Percentiles rank a stretch among this genome's conserved stretches.
Conservation (phyloP, 2,888 invertebrate genomes). For the Cistogaster globosa region DNA sequence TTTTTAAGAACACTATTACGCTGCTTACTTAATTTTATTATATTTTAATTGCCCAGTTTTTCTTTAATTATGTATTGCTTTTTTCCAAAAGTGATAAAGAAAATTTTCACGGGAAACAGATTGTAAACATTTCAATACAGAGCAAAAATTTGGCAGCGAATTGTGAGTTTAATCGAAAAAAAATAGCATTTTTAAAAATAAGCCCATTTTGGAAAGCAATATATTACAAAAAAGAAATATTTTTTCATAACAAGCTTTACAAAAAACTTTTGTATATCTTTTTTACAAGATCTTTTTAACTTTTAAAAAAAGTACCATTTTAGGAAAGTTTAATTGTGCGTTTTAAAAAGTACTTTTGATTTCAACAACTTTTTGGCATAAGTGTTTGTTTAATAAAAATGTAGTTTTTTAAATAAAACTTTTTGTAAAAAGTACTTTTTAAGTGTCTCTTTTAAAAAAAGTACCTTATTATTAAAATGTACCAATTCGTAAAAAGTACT, state of each 20-base stretch:
- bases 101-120: constrained; percentile 41
- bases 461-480: neutral
- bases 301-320: too few relatives aligned
- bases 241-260: too few relatives aligned
- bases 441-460: neutral
- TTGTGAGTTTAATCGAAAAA: too few relatives aligned
- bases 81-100: neutral
- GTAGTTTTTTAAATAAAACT: neutral
- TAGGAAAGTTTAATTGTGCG: too few relatives aligned
- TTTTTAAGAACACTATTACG: neutral
- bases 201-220: neutral
- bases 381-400: too few relatives aligned
- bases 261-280: too few relatives aligned
- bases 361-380: too few relatives aligned
- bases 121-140: constrained; percentile 40
- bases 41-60: constrained; percentile 56
- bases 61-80: neutral
- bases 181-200: neutral
- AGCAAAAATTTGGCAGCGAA: neutral
- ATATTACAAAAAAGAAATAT: too few relatives aligned
- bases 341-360: too few relatives aligned
- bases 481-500: too few relatives aligned
- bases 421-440: neutral
- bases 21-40: constrained; percentile 63
- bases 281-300: too few relatives aligned